A percentile compares a stretch with the other conserved stretches of the same genome.
phyloP scores from a whole-genome alignment of 2,888 invertebrate genomes.

The Agrochola circellaris region DNA sequence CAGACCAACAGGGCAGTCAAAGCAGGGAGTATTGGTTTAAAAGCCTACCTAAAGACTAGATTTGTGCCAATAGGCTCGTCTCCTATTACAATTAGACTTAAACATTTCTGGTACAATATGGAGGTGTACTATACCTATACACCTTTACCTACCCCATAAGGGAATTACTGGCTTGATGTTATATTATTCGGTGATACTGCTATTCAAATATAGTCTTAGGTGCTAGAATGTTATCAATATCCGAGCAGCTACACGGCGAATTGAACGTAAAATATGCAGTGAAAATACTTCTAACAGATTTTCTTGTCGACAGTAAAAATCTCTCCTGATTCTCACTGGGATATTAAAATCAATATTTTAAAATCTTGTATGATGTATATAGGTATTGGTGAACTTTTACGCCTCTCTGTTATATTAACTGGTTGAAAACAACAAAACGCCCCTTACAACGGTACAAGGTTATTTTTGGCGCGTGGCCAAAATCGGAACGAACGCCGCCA shows the following conservation, averaged over 20 bases:
- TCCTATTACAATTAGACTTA: neutral
- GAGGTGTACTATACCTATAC: too few species aligned
- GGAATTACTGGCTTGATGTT: neutral
- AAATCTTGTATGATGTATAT: neutral
- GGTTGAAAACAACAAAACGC: neutral
- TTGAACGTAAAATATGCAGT: conserved; percentile 40
- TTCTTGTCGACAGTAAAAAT: conserved; percentile 22
- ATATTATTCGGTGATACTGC: neutral
- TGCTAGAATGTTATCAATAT: conserved; percentile 31
- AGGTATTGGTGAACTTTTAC: neutral
- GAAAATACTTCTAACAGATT: conserved; percentile 11
- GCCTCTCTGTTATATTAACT: neutral
- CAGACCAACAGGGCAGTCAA: too few species aligned
- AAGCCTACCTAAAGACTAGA: neutral
- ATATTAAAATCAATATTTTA: conserved; percentile 32
- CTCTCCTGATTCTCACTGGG: neutral
- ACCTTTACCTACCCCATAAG: neutral
- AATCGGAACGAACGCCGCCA: neutral
- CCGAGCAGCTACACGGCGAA: conserved; percentile 8
- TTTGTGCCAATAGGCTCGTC: neutral
- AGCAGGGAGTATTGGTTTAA: neutral
- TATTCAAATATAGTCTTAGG: neutral
- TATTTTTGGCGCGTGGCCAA: neutral
- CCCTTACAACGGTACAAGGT: neutral
- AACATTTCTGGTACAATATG: neutral